Conservation (phyloP, 1,140 invertebrate species). For the Apis dorsata region DNA sequence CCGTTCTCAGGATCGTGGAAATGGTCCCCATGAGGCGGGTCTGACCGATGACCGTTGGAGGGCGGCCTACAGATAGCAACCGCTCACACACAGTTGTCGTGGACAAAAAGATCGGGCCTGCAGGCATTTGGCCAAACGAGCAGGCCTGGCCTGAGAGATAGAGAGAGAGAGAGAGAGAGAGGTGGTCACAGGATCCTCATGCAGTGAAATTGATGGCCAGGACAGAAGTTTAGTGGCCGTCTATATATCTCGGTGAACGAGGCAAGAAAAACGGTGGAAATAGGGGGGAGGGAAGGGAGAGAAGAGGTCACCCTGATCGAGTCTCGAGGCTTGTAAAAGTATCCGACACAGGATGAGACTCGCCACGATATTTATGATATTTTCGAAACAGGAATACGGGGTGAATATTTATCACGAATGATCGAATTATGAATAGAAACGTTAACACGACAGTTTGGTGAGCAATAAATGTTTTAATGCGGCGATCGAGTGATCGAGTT, state of each 20-base stretch:
- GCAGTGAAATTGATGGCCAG: slow-evolving; percentile 68
- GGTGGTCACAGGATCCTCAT: slow-evolving; percentile 61
- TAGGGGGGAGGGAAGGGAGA: neutral
- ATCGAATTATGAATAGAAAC: no score
- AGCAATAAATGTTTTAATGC: no score
- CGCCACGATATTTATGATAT: no score
- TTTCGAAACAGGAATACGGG: no score
- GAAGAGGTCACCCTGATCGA: slow-evolving; percentile 39
- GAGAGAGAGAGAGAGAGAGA: slow-evolving; percentile 23
- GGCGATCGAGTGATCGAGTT: no score
- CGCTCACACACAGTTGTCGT: neutral
- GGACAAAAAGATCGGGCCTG: slow-evolving; percentile 62
- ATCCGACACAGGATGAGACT: no score
- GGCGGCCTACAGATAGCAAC: slow-evolving; percentile 50
- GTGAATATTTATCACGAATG: no score
- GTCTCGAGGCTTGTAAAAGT: slow-evolving; percentile 60
- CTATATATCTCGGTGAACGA: slow-evolving; percentile 65
- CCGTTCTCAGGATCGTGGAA: slow-evolving; percentile 17
- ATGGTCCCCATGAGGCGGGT: slow-evolving; percentile 36
- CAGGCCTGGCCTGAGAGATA: neutral
- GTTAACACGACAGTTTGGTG: no score
- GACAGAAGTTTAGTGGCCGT: slow-evolving; percentile 69
- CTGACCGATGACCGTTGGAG: slow-evolving; percentile 57
- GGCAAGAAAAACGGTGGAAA: slow-evolving; percentile 41
- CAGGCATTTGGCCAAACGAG: slow-evolving; percentile 55